Percentiles rank a stretch among this genome's conserved stretches.
These are phyloP conservation scores for Diachrysia chrysitis DNA, from an alignment of 2,888 invertebrate genomes.

Conservation along the genomic window DNA sequence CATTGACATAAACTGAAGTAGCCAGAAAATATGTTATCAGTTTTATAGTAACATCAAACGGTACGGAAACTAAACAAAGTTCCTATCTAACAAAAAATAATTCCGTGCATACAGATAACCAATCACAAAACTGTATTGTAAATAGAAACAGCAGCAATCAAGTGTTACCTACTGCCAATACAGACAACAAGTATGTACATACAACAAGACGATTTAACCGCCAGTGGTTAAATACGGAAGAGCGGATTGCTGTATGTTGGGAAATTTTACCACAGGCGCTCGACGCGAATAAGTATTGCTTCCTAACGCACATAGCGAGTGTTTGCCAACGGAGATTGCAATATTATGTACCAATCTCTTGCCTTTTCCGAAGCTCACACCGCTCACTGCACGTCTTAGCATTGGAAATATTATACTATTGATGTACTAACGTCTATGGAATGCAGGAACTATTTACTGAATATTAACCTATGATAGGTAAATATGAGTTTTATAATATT, in stretches of 20 bases:
- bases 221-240: slow-evolving; percentile 83
- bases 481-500: slow-evolving; percentile 11
- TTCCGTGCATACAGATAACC: neutral
- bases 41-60: too few relatives aligned
- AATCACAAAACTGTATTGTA: slow-evolving; percentile 20
- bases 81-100: neutral
- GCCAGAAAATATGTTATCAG: too few relatives aligned
- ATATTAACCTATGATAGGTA: slow-evolving; percentile 16
- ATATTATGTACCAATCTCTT: slow-evolving; percentile 84
- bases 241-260: slow-evolving; percentile 81
- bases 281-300: slow-evolving; percentile 76
- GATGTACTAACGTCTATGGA: slow-evolving; percentile 66
- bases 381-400: slow-evolving; percentile 68
- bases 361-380: slow-evolving; percentile 73
- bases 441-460: slow-evolving; percentile 54
- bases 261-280: slow-evolving; percentile 81
- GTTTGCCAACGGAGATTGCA: slow-evolving; percentile 85
- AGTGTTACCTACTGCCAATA: slow-evolving; percentile 32
- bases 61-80: neutral
- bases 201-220: slow-evolving; percentile 72
- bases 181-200: slow-evolving; percentile 16
- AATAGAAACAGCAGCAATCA: slow-evolving; percentile 30
- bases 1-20: too few relatives aligned
- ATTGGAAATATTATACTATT: slow-evolving; percentile 79
- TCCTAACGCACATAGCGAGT: slow-evolving; percentile 77